These are phyloP conservation scores for Irena cyanogastra DNA, from an alignment of 2,113 vertebrate species.

Conservation along the genomic window DNA sequence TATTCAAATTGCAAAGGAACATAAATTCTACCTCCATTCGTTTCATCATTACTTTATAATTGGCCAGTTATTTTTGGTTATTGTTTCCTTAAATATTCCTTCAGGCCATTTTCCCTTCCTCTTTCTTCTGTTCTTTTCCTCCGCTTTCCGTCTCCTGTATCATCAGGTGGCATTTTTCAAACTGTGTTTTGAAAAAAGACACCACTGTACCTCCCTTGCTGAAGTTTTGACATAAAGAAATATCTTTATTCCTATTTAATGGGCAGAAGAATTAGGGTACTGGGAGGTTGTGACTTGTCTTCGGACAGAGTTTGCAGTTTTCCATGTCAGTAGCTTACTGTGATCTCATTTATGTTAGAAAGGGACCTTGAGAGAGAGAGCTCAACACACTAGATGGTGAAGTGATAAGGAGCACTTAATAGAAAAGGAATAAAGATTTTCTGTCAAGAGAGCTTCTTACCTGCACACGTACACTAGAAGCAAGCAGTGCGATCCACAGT, in stretches of 20 bases:
- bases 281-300: background rate
- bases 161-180: background rate
- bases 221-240: background rate
- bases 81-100: background rate
- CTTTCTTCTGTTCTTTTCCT: background rate
- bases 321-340: background rate
- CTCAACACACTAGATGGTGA: background rate
- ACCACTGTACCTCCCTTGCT: background rate
- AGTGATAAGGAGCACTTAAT: background rate
- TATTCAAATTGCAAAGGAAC: background rate
- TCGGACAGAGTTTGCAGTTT: background rate
- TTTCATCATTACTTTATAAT: background rate
- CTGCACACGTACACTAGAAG: background rate
- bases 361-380: background rate
- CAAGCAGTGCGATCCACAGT: fast-evolving
- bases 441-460: background rate
- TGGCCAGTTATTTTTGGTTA: background rate
- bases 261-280: background rate
- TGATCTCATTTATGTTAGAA: background rate
- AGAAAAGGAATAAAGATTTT: conserved; percentile 36
- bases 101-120: background rate
- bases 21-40: background rate
- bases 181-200: background rate
- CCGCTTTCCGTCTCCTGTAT: background rate
- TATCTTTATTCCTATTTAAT: background rate